phyloP scores from a whole-genome alignment of 2,113 vertebrate genomes.

The Gasterosteus nipponicus region DNA sequence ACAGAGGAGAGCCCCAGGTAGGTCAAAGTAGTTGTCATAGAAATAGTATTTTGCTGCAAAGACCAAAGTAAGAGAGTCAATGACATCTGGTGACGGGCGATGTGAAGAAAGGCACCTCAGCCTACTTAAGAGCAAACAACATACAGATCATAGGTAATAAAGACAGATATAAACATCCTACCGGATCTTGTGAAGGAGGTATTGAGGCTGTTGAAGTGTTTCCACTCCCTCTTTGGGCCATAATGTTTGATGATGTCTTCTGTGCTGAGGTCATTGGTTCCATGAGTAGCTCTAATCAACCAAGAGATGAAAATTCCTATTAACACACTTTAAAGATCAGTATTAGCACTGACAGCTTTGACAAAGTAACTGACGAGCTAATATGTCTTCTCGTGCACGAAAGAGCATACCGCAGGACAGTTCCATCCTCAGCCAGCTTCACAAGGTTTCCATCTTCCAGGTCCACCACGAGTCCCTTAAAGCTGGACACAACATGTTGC shows the following conservation, averaged over 20 bases:
- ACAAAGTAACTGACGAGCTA: not conserved
- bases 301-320: slow-evolving; percentile 2
- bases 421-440: slow-evolving; percentile 92
- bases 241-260: slow-evolving; percentile 87
- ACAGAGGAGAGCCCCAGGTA: slow-evolving; percentile 92
- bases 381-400: not conserved
- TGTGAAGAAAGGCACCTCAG: not conserved
- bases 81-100: not conserved
- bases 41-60: slow-evolving; percentile 92
- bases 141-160: not conserved
- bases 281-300: slow-evolving; percentile 88
- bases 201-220: slow-evolving; percentile 87
- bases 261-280: slow-evolving; percentile 84
- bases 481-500: slow-evolving; percentile 79
- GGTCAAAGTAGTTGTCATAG: slow-evolving; percentile 97
- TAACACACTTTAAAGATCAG: not conserved
- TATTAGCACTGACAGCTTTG: not conserved
- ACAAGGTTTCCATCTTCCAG: slow-evolving; percentile 94
- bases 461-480: slow-evolving; percentile 93
- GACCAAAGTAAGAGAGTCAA: slow-evolving; percentile 36
- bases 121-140: not conserved
- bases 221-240: slow-evolving; percentile 88
- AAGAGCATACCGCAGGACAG: slow-evolving; percentile 87
- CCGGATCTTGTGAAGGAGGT: slow-evolving; percentile 90
- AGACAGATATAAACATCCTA: slow-evolving; percentile 61